These are phyloP conservation scores for Cyprinodon tularosa DNA, from an alignment of 2,113 vertebrate species.

Conservation along the genomic window DNA sequence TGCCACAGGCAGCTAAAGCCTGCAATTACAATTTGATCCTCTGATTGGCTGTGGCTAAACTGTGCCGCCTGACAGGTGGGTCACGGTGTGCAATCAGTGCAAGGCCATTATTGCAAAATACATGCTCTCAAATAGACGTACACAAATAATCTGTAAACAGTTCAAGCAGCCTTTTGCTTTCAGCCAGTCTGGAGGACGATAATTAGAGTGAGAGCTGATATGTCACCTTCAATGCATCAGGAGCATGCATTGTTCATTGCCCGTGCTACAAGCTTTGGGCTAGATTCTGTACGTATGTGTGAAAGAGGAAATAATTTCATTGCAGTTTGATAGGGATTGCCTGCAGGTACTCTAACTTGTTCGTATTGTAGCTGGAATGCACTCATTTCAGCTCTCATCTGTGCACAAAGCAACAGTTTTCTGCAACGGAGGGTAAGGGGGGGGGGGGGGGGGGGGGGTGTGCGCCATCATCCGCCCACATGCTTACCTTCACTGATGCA, in stretches of 20 bases:
- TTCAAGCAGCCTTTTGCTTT: constrained; percentile 31
- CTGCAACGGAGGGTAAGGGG: constrained; percentile 36
- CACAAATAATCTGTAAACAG: constrained; percentile 22
- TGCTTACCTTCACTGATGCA: constrained; percentile 60
- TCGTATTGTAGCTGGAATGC: constrained; percentile 27
- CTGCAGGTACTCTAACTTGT: constrained; percentile 32
- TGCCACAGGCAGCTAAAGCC: constrained; percentile 35
- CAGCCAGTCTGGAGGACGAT: not conserved
- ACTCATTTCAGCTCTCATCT: constrained; percentile 12
- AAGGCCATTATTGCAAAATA: constrained; percentile 8
- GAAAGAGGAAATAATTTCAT: constrained; percentile 7
- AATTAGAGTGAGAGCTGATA: constrained; percentile 23
- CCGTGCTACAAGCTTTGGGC: not conserved
- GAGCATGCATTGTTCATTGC: not conserved
- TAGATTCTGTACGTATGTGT: constrained; percentile 2
- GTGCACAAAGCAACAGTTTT: constrained; percentile 30
- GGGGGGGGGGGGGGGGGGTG: constrained; percentile 51
- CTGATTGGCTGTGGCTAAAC: constrained; percentile 37
- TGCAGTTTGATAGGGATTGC: constrained; percentile 25
- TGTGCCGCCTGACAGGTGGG: constrained; percentile 13
- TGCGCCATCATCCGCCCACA: constrained; percentile 61
- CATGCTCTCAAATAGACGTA: constrained; percentile 5
- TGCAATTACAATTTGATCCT: constrained; percentile 53
- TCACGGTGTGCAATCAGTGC: constrained; percentile 23
- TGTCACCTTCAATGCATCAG: constrained; percentile 14